Evolutionary conservation across 2,113 vertebrate species (phyloP).

Genomic region (Ranitomeya imitator): DNA sequence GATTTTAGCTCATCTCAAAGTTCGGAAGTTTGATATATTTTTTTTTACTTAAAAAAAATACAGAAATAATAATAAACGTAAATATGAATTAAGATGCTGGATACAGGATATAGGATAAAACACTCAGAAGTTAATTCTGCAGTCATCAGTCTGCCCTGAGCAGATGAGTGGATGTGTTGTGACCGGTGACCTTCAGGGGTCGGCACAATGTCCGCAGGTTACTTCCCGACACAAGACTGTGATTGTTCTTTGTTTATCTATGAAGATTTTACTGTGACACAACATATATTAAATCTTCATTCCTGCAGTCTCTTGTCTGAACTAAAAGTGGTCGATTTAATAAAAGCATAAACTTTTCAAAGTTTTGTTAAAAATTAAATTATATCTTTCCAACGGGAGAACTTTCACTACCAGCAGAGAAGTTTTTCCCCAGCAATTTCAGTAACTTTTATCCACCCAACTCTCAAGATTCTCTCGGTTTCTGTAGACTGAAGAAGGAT

Average conservation of each 20-base stretch:
- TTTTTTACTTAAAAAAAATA: background rate
- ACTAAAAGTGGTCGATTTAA: slow-evolving; percentile 21
- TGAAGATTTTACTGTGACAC: slow-evolving; percentile 33
- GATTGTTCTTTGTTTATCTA: slow-evolving; percentile 48
- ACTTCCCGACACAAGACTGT: slow-evolving; percentile 19
- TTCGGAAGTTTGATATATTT: background rate
- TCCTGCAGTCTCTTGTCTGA: slow-evolving; percentile 10
- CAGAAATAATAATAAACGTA: background rate
- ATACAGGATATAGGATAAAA: background rate
- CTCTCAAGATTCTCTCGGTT: background rate
- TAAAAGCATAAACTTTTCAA: slow-evolving; percentile 30
- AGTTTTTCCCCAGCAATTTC: slow-evolving; percentile 34
- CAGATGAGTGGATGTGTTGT: slow-evolving; percentile 25
- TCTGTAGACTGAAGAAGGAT: background rate
- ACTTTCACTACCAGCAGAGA: slow-evolving; percentile 1
- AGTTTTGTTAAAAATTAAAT: slow-evolving; percentile 30
- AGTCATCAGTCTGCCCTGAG: slow-evolving; percentile 6
- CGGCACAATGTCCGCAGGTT: slow-evolving; percentile 33
- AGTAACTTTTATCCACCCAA: slow-evolving; percentile 35
- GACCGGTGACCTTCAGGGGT: slow-evolving; percentile 28
- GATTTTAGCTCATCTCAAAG: background rate
- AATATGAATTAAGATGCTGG: background rate
- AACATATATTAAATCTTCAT: slow-evolving; percentile 33
- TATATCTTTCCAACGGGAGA: slow-evolving; percentile 24
- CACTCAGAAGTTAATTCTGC: slow-evolving; percentile 14